These are phyloP conservation scores for Menidia beryllina DNA, from an alignment of 2,113 vertebrate genomes.

Conservation along the genomic window DNA sequence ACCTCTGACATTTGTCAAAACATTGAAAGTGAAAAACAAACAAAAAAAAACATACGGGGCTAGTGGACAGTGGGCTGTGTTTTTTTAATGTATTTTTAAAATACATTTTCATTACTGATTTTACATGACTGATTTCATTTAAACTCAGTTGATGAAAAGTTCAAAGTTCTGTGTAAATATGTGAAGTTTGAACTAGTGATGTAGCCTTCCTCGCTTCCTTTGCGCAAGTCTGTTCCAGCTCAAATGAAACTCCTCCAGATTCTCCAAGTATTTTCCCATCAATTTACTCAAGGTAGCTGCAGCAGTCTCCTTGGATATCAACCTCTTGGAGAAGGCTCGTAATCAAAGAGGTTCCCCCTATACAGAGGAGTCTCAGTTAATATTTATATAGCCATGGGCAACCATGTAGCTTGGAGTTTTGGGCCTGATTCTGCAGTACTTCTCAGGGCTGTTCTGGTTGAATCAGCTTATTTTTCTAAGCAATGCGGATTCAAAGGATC, in stretches of 20 bases:
- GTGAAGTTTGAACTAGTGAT: slow-evolving; percentile 34
- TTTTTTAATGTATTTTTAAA: no score
- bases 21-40: neutral
- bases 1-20: neutral
- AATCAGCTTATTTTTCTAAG: slow-evolving; percentile 47
- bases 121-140: slow-evolving; percentile 22
- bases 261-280: slow-evolving; percentile 57
- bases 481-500: slow-evolving; percentile 9
- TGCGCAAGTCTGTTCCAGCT: slow-evolving; percentile 63
- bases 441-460: slow-evolving; percentile 40
- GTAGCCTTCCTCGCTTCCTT: slow-evolving; percentile 33
- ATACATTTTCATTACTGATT: no score
- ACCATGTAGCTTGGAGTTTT: slow-evolving; percentile 63
- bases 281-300: slow-evolving; percentile 62
- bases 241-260: slow-evolving; percentile 43
- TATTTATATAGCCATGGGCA: slow-evolving; percentile 81
- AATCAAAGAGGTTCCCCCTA: slow-evolving; percentile 74
- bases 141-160: slow-evolving; percentile 31
- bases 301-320: slow-evolving; percentile 72
- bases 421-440: slow-evolving; percentile 55
- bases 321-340: slow-evolving; percentile 60
- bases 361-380: slow-evolving; percentile 69
- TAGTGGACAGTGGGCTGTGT: neutral
- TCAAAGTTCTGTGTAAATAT: slow-evolving; percentile 41
- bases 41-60: no score